phyloP scores from a whole-genome alignment of 2,113 vertebrate species.

The Theristicus caerulescens region DNA sequence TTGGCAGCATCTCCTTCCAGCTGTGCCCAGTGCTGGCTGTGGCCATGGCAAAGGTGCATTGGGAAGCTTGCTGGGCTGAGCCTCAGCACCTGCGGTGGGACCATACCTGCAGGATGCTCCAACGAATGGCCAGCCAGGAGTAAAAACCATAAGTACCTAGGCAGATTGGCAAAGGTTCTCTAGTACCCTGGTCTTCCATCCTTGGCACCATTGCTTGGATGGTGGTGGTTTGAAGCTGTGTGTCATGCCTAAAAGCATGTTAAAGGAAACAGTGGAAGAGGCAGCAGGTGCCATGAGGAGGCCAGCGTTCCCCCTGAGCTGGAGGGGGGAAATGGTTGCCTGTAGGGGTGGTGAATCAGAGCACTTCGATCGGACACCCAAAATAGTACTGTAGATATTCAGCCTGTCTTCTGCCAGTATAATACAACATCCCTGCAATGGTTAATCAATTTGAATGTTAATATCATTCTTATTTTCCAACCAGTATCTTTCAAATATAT shows the following conservation, averaged over 20 bases:
- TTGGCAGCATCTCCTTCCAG: background rate
- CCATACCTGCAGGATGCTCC: background rate
- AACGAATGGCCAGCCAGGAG: fast-evolving
- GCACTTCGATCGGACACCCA: background rate
- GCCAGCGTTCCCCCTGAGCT: background rate
- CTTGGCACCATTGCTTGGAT: background rate
- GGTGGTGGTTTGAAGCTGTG: background rate
- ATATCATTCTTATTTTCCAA: conserved; percentile 36
- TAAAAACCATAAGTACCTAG: background rate
- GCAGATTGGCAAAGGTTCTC: background rate
- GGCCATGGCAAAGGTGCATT: background rate
- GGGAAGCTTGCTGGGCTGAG: background rate
- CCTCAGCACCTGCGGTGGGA: background rate
- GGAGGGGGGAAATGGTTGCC: background rate
- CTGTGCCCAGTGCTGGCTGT: background rate
- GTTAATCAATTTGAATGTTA: conserved; percentile 57
- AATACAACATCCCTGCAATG: conserved; percentile 22
- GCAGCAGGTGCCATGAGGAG: background rate
- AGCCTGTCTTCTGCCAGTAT: background rate
- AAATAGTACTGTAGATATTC: background rate
- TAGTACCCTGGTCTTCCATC: background rate
- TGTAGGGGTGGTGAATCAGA: background rate
- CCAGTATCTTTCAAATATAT: conserved; percentile 19
- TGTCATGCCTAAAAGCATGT: background rate
- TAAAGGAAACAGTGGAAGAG: background rate